A percentile compares a stretch with the other conserved stretches of the same genome.
These are phyloP conservation scores for Apostichopus parvimensis DNA, from an alignment of 35 echinoderm and acorn worm genomes.

Conservation along the genomic window DNA sequence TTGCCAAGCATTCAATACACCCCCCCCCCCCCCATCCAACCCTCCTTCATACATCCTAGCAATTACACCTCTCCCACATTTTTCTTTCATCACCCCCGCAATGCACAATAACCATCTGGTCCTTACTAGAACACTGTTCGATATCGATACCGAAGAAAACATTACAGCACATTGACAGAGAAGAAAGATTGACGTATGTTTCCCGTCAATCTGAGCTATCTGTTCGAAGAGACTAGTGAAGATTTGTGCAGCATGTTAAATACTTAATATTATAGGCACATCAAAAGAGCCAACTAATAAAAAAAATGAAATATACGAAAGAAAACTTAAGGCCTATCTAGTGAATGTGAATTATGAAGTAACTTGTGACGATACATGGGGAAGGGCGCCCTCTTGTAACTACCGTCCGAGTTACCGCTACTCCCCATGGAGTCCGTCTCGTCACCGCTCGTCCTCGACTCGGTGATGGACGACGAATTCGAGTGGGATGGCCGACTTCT, in stretches of 20 bases:
- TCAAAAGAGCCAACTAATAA: constrained; percentile 3
- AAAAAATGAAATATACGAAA: not conserved
- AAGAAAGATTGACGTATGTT: no score
- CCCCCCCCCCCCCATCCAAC: no score
- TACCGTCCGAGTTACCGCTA: constrained; percentile 41
- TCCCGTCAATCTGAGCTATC: no score
- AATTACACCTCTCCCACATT: no score
- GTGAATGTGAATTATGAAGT: constrained; percentile 53
- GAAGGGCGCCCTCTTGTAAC: constrained; percentile 29
- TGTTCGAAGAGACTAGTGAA: not conserved
- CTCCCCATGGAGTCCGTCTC: constrained; percentile 54
- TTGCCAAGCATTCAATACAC: no score
- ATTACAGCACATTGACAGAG: no score
- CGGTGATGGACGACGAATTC: constrained; percentile 44
- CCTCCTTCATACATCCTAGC: no score
- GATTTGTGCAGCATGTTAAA: constrained; percentile 43
- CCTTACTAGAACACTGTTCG: no score
- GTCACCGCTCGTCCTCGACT: constrained; percentile 49
- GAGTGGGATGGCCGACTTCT: constrained; percentile 52
- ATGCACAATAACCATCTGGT: no score
- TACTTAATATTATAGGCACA: constrained; percentile 31
- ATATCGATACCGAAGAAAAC: no score
- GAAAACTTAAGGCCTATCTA: constrained; percentile 52
- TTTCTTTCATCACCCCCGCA: no score
- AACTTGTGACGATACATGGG: constrained; percentile 25